These are phyloP conservation scores for Benthosema pterotum DNA, from an alignment of 2,797 vertebrate species.

Conservation along the genomic window DNA sequence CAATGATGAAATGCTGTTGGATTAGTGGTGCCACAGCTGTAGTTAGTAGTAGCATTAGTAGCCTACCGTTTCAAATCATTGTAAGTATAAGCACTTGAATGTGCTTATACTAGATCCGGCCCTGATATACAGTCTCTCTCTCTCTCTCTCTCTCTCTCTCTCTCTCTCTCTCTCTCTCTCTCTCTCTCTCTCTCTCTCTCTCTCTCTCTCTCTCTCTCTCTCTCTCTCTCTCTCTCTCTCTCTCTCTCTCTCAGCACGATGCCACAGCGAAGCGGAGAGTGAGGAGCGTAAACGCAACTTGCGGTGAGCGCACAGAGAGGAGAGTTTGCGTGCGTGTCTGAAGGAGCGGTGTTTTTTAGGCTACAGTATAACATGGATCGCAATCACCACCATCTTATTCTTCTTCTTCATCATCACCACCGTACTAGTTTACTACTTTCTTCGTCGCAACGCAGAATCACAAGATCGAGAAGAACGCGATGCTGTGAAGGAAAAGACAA, in stretches of 20 bases:
- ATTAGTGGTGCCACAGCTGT: no score
- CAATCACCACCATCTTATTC: conserved; percentile 20
- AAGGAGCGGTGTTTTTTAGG: no score
- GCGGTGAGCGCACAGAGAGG: conserved; percentile 17
- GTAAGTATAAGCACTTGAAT: no score
- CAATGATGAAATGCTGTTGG: no score
- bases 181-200: conserved; percentile 10
- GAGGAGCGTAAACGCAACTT: no score
- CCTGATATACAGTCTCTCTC: neutral
- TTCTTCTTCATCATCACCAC: conserved; percentile 8
- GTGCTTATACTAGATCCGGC: no score
- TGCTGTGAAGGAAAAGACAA: conserved; percentile 29
- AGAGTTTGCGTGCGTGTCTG: conserved; percentile 1
- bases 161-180: neutral
- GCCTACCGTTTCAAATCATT: no score
- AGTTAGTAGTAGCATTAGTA: no score
- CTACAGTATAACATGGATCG: conserved; percentile 74
- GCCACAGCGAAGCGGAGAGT: no score
- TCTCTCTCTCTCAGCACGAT: conserved; percentile 1
- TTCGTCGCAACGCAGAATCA: conserved; percentile 58
- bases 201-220: conserved; percentile 8
- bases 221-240: conserved; percentile 15
- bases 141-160: neutral
- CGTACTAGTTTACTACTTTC: conserved; percentile 64
- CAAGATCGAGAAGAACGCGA: conserved; percentile 50